Conservation (phyloP, 2,888 invertebrate genomes). For the Agriopis marginaria region DNA sequence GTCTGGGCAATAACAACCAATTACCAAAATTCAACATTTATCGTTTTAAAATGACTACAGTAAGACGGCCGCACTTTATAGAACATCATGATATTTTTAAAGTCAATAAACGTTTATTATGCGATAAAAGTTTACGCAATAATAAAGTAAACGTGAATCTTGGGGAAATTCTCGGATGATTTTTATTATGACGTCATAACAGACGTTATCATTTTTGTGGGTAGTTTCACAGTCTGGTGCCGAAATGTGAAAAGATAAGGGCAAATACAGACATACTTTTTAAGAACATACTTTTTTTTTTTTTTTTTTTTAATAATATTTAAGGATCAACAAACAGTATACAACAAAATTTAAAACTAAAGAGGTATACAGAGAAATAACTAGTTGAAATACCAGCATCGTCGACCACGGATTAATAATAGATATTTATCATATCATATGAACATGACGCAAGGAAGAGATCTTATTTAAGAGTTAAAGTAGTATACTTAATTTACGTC, state of each 20-base stretch:
- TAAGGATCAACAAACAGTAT: too few relatives aligned
- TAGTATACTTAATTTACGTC: too few relatives aligned
- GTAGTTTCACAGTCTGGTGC: background rate
- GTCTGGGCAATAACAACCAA: conserved; percentile 10
- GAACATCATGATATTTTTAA: conserved; percentile 19
- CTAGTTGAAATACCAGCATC: too few relatives aligned
- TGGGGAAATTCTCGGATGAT: conserved; percentile 1
- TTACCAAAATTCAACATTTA: conserved; percentile 13
- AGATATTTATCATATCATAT: too few relatives aligned
- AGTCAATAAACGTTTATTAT: conserved; percentile 29
- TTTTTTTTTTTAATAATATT: too few relatives aligned
- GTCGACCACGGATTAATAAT: too few relatives aligned
- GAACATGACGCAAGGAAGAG: too few relatives aligned
- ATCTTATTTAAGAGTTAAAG: too few relatives aligned
- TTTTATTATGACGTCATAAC: conserved; percentile 5
- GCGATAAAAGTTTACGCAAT: conserved; percentile 22
- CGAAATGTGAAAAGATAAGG: background rate
- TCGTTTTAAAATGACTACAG: conserved; percentile 4
- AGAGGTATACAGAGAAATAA: too few relatives aligned
- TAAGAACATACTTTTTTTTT: too few relatives aligned
- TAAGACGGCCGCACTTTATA: conserved; percentile 14
- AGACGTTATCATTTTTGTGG: background rate
- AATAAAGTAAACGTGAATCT: conserved; percentile 4
- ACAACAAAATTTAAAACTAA: too few relatives aligned
- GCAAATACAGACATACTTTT: background rate